Base-by-base conservation (phyloP, 2,113 vertebrate genomes). In the Pseudopipra pipra region DNA sequence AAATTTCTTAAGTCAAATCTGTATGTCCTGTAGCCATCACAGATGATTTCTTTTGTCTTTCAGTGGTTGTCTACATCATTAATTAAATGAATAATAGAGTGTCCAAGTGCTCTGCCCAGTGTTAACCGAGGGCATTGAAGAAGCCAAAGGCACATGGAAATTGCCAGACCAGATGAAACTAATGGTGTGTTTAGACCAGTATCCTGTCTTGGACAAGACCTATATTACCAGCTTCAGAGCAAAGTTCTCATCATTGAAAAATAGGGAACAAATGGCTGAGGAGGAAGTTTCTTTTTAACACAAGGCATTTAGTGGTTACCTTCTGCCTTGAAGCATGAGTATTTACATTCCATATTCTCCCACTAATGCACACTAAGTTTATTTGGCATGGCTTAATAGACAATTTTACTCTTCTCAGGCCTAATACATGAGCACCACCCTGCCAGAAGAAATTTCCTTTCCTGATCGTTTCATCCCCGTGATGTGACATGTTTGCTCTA, bases 271-370 rank as follows among this genome's bases (percentile, higher is more conserved):
- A 92, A 73, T 37, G 95, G 95, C 93, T 93, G 92, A 96, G 92
- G 68, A 86, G 93, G 93, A 96, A 95, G 86, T 94, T 95, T 87
- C 93, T 72, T 93, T 94, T 92, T 89, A 76, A 94, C 76, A 92
- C 8, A 3, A 68, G 85, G 76, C 73, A 89, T 61, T 97, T 96
- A 96, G 96, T 96, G 96, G 96, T 93, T 76, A 35, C 76, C n/a
- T 92, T 95, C 68, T 78, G 80, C 92, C 88, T 85, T 90, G 73
- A 89, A 96, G 72, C 90, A 94, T 79, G 58, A 87, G 80, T 81
- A 96, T 97, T 96, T 96, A 89, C 90, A 95, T 96, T 94, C 96
- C 88, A 66, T 87, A 70, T 87, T 72, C 84, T 89, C 62, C 88
- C 20, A 0, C 84, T 90, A 92, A 89, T 89, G 93, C 78, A 73